Base-by-base conservation (phyloP, 2,797 vertebrate genomes). In the Schizopygopsis pylzovi region DNA sequence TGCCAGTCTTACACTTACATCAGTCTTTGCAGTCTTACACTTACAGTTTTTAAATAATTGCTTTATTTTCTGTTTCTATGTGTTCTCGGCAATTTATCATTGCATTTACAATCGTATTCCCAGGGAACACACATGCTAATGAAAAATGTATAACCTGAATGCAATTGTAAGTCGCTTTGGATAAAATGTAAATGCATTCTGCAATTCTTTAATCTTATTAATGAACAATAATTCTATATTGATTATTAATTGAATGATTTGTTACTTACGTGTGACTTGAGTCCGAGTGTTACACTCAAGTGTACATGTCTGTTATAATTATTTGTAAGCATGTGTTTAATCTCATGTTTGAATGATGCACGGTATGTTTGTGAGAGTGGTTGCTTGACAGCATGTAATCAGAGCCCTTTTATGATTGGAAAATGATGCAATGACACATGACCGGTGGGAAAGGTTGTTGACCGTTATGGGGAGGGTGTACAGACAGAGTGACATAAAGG, bases 401-500 rank as follows among this genome's bases (percentile, higher is more conserved):
- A 8, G 88, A 91, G 63, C 81, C 28, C 79, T 72, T 89, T 91
- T 88, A 89, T 90, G 88, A 90, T 71, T 92, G 91, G 90, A 90
- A 92, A 86, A 68, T 92, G 84, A 93, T 87, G 85, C 87, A 84
- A 91, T 86, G 78, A 85, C 83, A 84, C 87, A 68, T 75, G 82
- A 88, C 52, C 79, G 33, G 39, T 83, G 84, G 71, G 86, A 89
- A 88, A 87, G 73, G 85, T 68, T 88, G 81, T 87, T 87, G 83
- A 87, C 71, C 43, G 70, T 85, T 73, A 47, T 67, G 83, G 79
- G 81, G 82, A 77, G 83, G 83, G n/a, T 90, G 88, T 91, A 89
- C 85, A 92, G 84, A 87, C 87, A 85, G 90, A 92, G 89, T 93
- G 91, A 90, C 90, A 93, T 83, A 83, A 59, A 87, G 77, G 82